Conservation (phyloP, 2,888 invertebrate genomes). For the Dryobotodes eremita region DNA sequence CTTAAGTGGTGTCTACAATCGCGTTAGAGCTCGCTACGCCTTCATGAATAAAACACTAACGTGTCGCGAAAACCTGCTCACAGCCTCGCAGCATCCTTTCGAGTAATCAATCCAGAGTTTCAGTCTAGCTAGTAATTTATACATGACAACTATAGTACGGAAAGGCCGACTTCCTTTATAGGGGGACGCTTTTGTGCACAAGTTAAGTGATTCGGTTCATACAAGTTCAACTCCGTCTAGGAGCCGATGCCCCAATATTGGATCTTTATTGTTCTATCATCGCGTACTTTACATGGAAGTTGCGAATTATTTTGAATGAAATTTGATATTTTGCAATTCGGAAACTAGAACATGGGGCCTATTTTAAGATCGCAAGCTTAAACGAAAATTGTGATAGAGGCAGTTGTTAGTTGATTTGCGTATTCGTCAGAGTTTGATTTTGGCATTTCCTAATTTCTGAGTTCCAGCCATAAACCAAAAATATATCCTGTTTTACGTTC, state of each 20-base stretch:
- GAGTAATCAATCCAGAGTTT: slow-evolving; percentile 68
- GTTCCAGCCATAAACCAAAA: not conserved
- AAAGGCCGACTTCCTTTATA: slow-evolving; percentile 46
- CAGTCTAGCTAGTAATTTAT: slow-evolving; percentile 58
- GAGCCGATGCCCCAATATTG: slow-evolving; percentile 45
- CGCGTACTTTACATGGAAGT: not conserved
- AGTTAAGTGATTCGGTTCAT: slow-evolving; percentile 55
- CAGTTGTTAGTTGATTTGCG: not conserved
- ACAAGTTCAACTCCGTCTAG: slow-evolving; percentile 25
- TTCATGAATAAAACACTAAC: slow-evolving; percentile 78
- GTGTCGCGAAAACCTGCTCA: slow-evolving; percentile 72
- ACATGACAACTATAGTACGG: slow-evolving; percentile 60
- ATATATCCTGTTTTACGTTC: not conserved
- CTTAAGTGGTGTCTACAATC: slow-evolving; percentile 58
- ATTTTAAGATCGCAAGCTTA: not conserved
- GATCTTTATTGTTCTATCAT: slow-evolving; percentile 37
- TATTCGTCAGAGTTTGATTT: not conserved
- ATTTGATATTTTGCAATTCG: slow-evolving; percentile 12
- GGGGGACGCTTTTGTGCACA: slow-evolving; percentile 55
- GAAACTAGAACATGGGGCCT: not conserved
- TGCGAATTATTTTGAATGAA: slow-evolving; percentile 11
- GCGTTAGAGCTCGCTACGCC: slow-evolving; percentile 62
- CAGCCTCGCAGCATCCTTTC: slow-evolving; percentile 66
- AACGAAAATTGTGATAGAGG: not conserved
- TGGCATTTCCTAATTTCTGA: not conserved